Evolutionary conservation across 2,797 vertebrate species (phyloP).

Genomic region (Eurystomus glaucurus): DNA sequence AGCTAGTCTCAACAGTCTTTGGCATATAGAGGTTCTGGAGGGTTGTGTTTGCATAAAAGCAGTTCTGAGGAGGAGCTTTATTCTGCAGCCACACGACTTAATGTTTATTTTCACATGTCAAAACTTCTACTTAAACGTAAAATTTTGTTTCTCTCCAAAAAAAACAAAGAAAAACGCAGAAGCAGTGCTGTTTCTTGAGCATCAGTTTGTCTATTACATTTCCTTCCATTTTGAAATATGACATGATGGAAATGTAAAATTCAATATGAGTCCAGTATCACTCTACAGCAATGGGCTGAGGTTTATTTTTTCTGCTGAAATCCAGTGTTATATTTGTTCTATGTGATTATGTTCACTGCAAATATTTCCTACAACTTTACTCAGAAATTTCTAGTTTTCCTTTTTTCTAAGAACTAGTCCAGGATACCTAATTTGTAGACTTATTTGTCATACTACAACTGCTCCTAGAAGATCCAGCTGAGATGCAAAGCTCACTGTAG

Average conservation of each 20-base stretch:
- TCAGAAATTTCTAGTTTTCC: neutral
- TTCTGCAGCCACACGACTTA: neutral
- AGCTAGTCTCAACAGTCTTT: constrained; percentile 42
- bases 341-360: neutral
- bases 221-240: neutral
- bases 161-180: neutral
- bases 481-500: neutral
- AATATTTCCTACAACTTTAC: neutral
- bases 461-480: neutral
- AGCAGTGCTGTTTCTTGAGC: neutral
- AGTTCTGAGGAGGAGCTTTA: constrained; percentile 23
- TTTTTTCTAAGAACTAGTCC: neutral
- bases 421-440: neutral
- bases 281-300: neutral
- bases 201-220: neutral
- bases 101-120: constrained; percentile 15
- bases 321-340: neutral
- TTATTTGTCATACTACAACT: neutral
- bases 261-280: neutral
- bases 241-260: neutral
- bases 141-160: neutral
- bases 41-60: constrained; percentile 42
- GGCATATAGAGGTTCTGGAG: neutral
- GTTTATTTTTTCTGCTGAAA: neutral
- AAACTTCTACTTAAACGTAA: neutral